Base-by-base conservation (phyloP, 2,797 vertebrate species). In the Tadarida brasiliensis region DNA sequence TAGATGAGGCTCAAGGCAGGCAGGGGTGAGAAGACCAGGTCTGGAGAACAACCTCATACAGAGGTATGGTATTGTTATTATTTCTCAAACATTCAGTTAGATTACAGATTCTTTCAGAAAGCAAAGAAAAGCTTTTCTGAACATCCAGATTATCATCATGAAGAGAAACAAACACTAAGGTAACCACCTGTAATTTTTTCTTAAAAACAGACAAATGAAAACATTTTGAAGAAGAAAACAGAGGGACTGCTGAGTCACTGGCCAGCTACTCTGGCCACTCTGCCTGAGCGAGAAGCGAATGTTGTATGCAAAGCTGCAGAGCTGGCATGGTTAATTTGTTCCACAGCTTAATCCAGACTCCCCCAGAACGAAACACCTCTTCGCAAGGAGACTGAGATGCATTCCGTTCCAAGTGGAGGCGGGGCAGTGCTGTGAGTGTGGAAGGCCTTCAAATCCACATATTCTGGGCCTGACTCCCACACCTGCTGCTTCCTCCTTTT, bases 1-100 rank as follows among this genome's bases (percentile, higher is more conserved):
- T 0, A 1, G 9, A 7, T 0, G 67, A 1, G 9, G 49, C 12
- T 10, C 11, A 0, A 0, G 28, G 57, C 6, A 17, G 33, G 47
- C 30, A 30, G 35, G 2, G 8, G 59, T n/a, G 73, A 63, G 63
- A 3, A 28, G 14, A 1, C 4, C 7, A 4, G 30, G 15, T 44
- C 33, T 7, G 11, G 51, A 20, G 67, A 73, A 47, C 47, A 5
- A 6, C 15, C 67, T 39, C 44, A 5, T 1, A 57, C 26, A 61
- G 49, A 93, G n/a, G 51, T 14, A 5, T 3, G 20, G n/a, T 6
- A 24, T 2, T 26, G 26, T 12, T 57, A 8, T 28, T 28, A 47
- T 16, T 51, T 73, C 54, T 57, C n/a, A 59, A 35, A 35, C 17
- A 11, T 12, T 26, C 81, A 9, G 56, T 33, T 65, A 35, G 26